Base-by-base conservation (phyloP, 2,113 vertebrate species). In the Macheiramphus alcinus region DNA sequence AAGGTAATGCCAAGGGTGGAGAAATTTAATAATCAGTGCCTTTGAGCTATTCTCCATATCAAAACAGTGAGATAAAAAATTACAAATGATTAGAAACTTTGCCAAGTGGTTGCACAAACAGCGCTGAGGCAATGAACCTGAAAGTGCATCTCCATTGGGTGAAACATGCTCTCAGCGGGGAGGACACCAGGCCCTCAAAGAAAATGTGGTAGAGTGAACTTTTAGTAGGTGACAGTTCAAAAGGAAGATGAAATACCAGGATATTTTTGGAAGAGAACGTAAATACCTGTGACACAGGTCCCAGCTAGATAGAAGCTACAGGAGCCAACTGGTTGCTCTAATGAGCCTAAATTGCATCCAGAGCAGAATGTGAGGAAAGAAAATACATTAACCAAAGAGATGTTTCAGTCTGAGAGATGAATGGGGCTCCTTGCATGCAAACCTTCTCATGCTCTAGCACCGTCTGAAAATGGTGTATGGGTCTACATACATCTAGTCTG, bases 21-120 rank as follows among this genome's bases (percentile, higher is more conserved):
- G 75, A 80, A 86, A 95, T 81, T 71, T 76, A 76, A 66, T 80
- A 43, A 92, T 34, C 61, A 68, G 20, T 32, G 71, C 94, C 92
- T 89, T 45, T 31, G 93, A 83, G 96, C 90, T 82, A 5, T 90
- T 95, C 66, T 29, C 70, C 76, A 10, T 55, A 82, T 76, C 86
- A 89, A 95, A 93, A 92, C 88, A 84, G 2, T 18, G 56, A 87
- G 82, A 92, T 88, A 75, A 82, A 87, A 89, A 78, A 73, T 81
- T 86, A 61, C 78, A 84, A 91, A 91, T 4, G 3, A 66, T 81
- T 4, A 50, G 86, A 78, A 90, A 70, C 80, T 43, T 72, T 47
- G 92, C 96, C 95, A 95, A 86, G 75, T 19, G 11, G 31, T 96
- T 97, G 80, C 93, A 90, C 94, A 94, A 95, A 75, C 56, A 2